Percentiles rank a stretch among this genome's conserved stretches.
phyloP scores from a whole-genome alignment of 2,888 invertebrate species.

The Drosophila limbata region DNA sequence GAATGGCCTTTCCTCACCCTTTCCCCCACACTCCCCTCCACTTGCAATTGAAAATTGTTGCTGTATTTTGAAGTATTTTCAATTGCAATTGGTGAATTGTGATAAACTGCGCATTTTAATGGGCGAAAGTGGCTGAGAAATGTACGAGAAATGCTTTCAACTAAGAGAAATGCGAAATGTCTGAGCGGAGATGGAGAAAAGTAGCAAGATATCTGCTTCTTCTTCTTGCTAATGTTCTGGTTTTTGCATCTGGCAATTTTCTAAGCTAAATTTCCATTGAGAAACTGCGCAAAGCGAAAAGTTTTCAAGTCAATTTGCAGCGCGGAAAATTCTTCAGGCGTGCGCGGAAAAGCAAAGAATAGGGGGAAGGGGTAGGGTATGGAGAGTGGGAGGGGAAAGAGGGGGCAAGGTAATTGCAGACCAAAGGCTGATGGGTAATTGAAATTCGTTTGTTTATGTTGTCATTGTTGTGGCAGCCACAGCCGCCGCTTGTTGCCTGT shows the following conservation, averaged over 20 bases:
- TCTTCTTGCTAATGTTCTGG: slow-evolving; percentile 8
- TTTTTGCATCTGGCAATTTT: slow-evolving; percentile 50
- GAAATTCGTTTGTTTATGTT: slow-evolving; percentile 81
- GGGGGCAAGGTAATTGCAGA: slow-evolving; percentile 65
- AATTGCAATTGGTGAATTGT: slow-evolving; percentile 29
- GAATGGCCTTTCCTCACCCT: neutral
- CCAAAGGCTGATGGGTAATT: slow-evolving; percentile 64
- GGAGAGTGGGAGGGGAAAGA: neutral
- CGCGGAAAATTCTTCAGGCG: slow-evolving; percentile 53
- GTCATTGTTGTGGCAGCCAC: slow-evolving; percentile 67
- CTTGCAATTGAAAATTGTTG: neutral
- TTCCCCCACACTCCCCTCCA: neutral
- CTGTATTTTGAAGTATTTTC: slow-evolving; percentile 6
- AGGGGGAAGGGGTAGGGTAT: neutral
- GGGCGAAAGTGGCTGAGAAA: slow-evolving; percentile 23
- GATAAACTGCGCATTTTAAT: slow-evolving; percentile 31
- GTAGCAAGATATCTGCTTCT: neutral
- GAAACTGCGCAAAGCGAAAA: slow-evolving; percentile 43
- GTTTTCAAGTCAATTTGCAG: slow-evolving; percentile 68
- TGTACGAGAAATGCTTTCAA: slow-evolving; percentile 12
- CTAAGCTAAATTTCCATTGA: slow-evolving; percentile 67
- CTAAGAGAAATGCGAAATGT: slow-evolving; percentile 7
- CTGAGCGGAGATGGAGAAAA: neutral
- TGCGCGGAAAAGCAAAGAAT: slow-evolving; percentile 1
- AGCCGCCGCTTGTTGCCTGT: slow-evolving; percentile 34